Evolutionary conservation across 92 coral and sea anemone genomes (phyloP).

Genomic region (Hydrozoanthus gracilis): DNA sequence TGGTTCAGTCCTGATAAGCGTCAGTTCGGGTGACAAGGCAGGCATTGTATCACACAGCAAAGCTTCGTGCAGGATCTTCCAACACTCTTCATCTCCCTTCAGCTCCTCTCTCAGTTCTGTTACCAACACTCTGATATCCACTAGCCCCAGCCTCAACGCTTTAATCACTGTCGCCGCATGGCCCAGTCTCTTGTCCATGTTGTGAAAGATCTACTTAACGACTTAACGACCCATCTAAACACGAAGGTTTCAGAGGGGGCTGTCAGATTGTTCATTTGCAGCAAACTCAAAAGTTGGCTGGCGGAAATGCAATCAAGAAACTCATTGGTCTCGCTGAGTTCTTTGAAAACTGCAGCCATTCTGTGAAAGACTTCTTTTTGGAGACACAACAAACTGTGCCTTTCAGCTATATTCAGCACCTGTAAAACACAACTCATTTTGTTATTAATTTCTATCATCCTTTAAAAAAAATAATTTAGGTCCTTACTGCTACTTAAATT

Average conservation of each 20-base stretch:
- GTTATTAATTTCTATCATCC: too few species aligned
- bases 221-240: constrained; percentile 52
- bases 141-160: constrained; percentile 63
- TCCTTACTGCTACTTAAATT: too few species aligned
- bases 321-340: constrained; percentile 33
- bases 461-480: too few species aligned
- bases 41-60: constrained; percentile 49
- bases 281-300: constrained; percentile 33
- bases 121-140: constrained; percentile 54
- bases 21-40: constrained; percentile 13
- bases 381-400: constrained; percentile 46
- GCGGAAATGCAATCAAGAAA: constrained; percentile 33
- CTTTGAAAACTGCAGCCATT: constrained; percentile 42
- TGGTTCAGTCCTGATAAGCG: background rate
- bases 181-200: constrained; percentile 53
- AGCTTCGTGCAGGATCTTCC: constrained; percentile 41
- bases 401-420: constrained; percentile 46
- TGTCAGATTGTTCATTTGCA: constrained; percentile 53
- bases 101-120: constrained; percentile 51
- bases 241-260: constrained; percentile 68
- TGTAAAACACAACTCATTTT: background rate
- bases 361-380: constrained; percentile 37
- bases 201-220: constrained; percentile 56
- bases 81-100: constrained; percentile 46
- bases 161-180: constrained; percentile 53